These are phyloP conservation scores for Rhincodon typus DNA, from an alignment of 2,797 vertebrate species.

Conservation along the genomic window DNA sequence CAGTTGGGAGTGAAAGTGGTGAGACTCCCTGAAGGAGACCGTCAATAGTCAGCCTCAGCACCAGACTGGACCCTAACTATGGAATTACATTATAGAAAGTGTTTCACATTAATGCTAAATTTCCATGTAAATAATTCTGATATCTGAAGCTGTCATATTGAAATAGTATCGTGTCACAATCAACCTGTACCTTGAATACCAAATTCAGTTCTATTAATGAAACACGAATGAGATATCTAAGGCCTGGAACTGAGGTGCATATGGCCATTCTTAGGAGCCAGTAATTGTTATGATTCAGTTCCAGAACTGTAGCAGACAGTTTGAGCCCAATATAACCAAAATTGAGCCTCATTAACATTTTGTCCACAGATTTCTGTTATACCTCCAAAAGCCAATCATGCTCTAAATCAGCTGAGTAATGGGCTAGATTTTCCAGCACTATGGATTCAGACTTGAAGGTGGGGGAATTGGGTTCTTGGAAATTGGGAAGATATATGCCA, in stretches of 20 bases:
- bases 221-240: not conserved
- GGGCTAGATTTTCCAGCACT: not conserved
- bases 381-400: not conserved
- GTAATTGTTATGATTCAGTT: not conserved
- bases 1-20: not conserved
- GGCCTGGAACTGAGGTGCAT: not conserved
- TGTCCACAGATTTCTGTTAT: not conserved
- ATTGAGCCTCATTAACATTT: not conserved
- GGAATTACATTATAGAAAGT: not conserved
- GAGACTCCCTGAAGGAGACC: not conserved
- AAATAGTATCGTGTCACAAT: not conserved
- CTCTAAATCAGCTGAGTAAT: not conserved
- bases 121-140: not conserved
- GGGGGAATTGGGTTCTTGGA: not conserved
- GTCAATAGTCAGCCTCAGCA: not conserved
- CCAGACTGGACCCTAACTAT: not conserved
- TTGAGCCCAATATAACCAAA: not conserved
- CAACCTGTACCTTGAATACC: not conserved
- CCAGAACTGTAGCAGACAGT: not conserved
- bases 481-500: not conserved
- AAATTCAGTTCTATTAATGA: not conserved
- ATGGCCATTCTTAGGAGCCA: not conserved
- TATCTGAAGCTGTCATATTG: not conserved
- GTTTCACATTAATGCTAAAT: not conserved
- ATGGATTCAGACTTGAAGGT: not conserved